A percentile compares a stretch with the other conserved stretches of the same genome.
Conservation (phyloP, 2,888 invertebrate genomes). For the Limenitis arthemis region DNA sequence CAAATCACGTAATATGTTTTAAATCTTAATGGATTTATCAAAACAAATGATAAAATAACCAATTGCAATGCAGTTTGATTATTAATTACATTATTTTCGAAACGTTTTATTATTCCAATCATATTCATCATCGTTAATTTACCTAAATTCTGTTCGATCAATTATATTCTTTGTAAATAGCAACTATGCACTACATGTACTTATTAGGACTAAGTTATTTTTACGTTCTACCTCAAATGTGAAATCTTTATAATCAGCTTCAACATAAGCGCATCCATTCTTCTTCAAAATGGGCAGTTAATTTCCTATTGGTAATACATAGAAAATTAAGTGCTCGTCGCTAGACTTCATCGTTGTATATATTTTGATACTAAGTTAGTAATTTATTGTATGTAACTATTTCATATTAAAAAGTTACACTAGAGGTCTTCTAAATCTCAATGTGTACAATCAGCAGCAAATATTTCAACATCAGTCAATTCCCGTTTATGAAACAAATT, state of each 20-base stretch:
- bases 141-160: not conserved
- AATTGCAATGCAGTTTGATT: too few relatives aligned
- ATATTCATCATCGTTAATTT: too few relatives aligned
- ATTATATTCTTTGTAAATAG: slow-evolving; percentile 33
- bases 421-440: slow-evolving; percentile 34
- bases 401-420: slow-evolving; percentile 46
- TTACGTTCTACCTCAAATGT: slow-evolving; percentile 65
- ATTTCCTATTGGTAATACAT: too few relatives aligned
- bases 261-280: not conserved
- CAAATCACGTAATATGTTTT: too few relatives aligned
- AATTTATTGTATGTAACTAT: slow-evolving; percentile 61
- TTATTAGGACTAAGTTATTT: slow-evolving; percentile 40
- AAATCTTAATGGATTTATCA: too few relatives aligned
- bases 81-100: too few relatives aligned
- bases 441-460: slow-evolving; percentile 7
- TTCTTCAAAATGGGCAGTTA: too few relatives aligned
- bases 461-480: not conserved
- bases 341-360: slow-evolving; percentile 26
- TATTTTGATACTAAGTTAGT: slow-evolving; percentile 33
- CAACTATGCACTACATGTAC: slow-evolving; percentile 27
- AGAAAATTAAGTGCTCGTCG: not conserved
- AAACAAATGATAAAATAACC: too few relatives aligned
- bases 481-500: not conserved
- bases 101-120: too few relatives aligned
- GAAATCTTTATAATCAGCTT: slow-evolving; percentile 28